Percentiles rank a stretch among this genome's conserved stretches.
These are phyloP conservation scores for Bos indicus DNA, from an alignment of 2,113 vertebrate species.

Conservation along the genomic window DNA sequence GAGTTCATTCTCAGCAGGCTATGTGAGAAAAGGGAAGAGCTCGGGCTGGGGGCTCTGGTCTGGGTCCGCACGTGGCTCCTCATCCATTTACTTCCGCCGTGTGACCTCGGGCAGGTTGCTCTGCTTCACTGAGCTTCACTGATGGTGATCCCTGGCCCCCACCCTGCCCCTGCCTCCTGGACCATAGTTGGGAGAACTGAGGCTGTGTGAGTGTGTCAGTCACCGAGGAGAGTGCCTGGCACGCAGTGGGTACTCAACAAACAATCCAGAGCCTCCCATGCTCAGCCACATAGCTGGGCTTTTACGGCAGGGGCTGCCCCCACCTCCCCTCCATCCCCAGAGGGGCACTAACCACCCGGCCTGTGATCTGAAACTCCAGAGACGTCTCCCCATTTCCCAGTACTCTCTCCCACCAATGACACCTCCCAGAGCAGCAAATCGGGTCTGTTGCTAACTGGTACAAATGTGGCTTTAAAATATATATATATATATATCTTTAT, in stretches of 20 bases:
- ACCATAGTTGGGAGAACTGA: not conserved
- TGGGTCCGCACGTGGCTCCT: fast-evolving
- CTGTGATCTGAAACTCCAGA: not conserved
- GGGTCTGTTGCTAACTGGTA: not conserved
- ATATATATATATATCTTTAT: slow-evolving; percentile 26
- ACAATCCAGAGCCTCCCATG: fast-evolving
- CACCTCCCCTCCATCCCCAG: not conserved
- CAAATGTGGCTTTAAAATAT: slow-evolving; percentile 28
- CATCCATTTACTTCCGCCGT: not conserved
- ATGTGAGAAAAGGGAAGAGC: fast-evolving
- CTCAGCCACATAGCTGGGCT: fast-evolving
- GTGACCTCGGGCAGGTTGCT: not conserved
- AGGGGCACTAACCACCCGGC: not conserved
- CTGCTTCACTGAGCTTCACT: not conserved
- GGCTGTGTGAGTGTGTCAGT: fast-evolving
- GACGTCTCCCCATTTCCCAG: not conserved
- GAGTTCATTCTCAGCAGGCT: not conserved
- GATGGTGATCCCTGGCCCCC: fast-evolving
- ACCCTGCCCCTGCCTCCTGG: fast-evolving
- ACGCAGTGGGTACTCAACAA: not conserved
- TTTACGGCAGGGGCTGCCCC: not conserved
- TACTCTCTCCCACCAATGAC: not conserved
- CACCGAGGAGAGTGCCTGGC: not conserved
- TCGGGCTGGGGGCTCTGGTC: not conserved
- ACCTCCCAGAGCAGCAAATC: not conserved